phyloP scores from a whole-genome alignment of 2,888 invertebrate species.

The Phortica okadai region DNA sequence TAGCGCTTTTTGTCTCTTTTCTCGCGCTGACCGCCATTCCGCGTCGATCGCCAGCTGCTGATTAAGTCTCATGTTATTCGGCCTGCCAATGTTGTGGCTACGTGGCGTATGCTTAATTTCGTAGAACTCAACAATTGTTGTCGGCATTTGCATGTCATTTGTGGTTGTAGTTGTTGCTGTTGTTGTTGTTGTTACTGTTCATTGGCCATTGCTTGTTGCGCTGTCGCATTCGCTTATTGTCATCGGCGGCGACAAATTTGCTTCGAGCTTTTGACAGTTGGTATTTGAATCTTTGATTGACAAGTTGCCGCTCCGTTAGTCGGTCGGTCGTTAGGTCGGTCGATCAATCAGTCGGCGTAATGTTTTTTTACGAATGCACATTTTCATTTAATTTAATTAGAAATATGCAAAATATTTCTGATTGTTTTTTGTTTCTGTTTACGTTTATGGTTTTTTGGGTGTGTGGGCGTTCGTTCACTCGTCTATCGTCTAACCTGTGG shows the following conservation, averaged over 20 bases:
- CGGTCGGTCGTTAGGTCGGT: no score
- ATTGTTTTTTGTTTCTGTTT: neutral
- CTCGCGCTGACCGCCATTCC: neutral
- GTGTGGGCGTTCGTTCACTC: neutral
- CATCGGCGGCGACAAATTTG: constrained; percentile 62
- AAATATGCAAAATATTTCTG: constrained; percentile 27
- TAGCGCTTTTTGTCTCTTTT: no score
- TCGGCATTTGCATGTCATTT: neutral
- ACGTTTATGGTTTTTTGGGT: neutral
- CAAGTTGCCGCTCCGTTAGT: constrained; percentile 45
- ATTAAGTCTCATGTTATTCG: neutral
- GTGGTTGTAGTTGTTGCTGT: neutral
- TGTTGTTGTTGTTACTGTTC: constrained; percentile 1
- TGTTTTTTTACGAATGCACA: neutral
- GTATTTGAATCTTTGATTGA: constrained; percentile 70
- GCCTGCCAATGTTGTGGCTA: neutral
- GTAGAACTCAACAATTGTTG: no score
- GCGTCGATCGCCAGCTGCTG: neutral
- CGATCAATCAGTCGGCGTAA: no score
- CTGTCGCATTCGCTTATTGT: constrained; percentile 68
- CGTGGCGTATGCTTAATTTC: constrained; percentile 18
- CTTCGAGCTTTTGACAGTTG: constrained; percentile 59
- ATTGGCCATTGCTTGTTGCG: neutral
- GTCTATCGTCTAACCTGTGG: neutral
- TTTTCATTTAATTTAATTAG: constrained; percentile 23